A percentile compares a stretch with the other conserved stretches of the same genome.
These are phyloP conservation scores for Hyaena hyaena DNA, from an alignment of 2,113 vertebrate species.

Conservation along the genomic window DNA sequence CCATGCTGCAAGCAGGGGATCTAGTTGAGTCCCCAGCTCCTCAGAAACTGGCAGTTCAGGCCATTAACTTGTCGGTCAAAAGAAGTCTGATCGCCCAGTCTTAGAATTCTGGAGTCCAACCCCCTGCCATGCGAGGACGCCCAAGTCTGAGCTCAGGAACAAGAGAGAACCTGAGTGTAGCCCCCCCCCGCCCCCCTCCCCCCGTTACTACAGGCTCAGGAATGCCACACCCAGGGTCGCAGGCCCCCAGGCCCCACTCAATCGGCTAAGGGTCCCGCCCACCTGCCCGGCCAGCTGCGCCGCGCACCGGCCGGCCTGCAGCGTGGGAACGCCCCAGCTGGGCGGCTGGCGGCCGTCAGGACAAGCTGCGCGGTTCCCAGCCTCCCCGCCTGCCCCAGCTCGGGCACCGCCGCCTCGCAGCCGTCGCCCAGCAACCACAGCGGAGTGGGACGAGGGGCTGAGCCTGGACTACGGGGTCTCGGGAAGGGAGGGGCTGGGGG, in stretches of 20 bases:
- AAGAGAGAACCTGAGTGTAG: not conserved
- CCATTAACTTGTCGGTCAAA: not conserved
- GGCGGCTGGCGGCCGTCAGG: constrained; percentile 59
- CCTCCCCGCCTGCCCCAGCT: constrained; percentile 4
- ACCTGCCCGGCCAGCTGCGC: constrained; percentile 70
- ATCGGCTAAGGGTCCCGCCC: constrained; percentile 44
- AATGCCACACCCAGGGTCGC: not conserved
- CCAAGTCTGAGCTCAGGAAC: not conserved
- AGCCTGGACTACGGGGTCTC: not conserved
- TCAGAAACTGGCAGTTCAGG: not conserved
- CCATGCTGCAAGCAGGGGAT: not conserved
- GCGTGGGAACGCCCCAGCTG: constrained; percentile 79
- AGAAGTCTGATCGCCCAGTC: not conserved
- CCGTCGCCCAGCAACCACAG: constrained; percentile 70
- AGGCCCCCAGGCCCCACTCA: not conserved
- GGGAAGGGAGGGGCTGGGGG: constrained; percentile 3
- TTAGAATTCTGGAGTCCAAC: not conserved
- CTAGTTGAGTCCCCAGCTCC: not conserved
- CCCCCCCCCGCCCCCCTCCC: not conserved
- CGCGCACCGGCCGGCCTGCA: not conserved
- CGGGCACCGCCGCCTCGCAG: constrained; percentile 11
- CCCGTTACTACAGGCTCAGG: not conserved
- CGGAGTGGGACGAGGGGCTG: not conserved
- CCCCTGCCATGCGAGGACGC: not conserved
- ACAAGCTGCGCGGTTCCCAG: constrained; percentile 80